A percentile compares a stretch with the other conserved stretches of the same genome.
Evolutionary conservation across 2,888 invertebrate genomes (phyloP).

Genomic region (Platyscelio sp.): DNA sequence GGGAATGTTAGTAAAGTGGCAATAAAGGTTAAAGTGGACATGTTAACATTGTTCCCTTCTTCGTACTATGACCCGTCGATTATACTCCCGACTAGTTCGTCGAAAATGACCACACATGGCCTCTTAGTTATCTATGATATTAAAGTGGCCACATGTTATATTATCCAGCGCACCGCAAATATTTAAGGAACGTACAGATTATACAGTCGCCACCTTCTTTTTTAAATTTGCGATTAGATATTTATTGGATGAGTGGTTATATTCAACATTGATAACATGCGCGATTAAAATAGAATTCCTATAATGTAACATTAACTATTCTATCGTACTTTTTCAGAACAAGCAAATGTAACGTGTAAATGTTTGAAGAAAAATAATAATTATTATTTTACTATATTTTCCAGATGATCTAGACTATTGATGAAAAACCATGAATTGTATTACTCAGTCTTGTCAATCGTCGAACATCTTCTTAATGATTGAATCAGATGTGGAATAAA

Average conservation of each 20-base stretch:
- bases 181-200: not conserved
- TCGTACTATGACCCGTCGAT: conserved; percentile 45
- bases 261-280: too few relatives aligned
- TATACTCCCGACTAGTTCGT: conserved; percentile 34
- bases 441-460: too few relatives aligned
- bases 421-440: too few relatives aligned
- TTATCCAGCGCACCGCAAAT: not conserved
- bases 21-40: conserved; percentile 62
- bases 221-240: conserved; percentile 15
- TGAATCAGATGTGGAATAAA: too few relatives aligned
- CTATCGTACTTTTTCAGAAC: too few relatives aligned
- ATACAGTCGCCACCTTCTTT: conserved; percentile 18
- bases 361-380: too few relatives aligned
- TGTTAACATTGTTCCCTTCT: conserved; percentile 51
- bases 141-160: conserved; percentile 50
- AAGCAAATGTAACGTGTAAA: too few relatives aligned
- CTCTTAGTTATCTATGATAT: conserved; percentile 49
- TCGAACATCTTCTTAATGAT: too few relatives aligned
- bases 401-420: too few relatives aligned
- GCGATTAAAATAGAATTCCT: too few relatives aligned
- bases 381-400: too few relatives aligned
- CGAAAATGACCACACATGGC: conserved; percentile 56
- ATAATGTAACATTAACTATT: too few relatives aligned
- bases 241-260: not conserved
- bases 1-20: conserved; percentile 31